Percentiles rank a stretch among this genome's conserved stretches.
Conservation (phyloP, 2,797 vertebrate species). For the Discoglossus pictus region DNA sequence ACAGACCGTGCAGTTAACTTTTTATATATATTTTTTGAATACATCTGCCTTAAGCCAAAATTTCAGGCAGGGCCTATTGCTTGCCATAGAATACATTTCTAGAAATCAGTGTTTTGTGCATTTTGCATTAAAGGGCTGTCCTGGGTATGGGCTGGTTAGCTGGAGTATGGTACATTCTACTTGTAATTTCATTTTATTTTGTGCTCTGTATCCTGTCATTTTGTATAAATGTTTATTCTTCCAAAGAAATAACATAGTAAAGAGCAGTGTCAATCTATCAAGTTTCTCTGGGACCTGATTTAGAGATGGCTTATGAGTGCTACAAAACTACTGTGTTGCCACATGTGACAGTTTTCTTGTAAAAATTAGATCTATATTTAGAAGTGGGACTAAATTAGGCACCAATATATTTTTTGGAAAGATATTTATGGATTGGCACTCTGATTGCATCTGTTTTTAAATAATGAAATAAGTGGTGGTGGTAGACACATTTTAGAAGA, state of each 20-base stretch:
- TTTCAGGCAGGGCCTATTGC: slow-evolving; percentile 10
- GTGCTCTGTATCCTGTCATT: background rate
- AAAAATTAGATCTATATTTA: slow-evolving; percentile 2
- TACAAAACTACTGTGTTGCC: background rate
- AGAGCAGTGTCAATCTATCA: background rate
- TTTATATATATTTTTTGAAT: background rate
- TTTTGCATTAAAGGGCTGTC: slow-evolving; percentile 35
- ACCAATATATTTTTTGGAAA: too few relatives aligned
- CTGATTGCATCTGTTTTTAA: too few relatives aligned
- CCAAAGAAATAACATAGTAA: slow-evolving; percentile 23
- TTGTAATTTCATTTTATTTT: background rate
- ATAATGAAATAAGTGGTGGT: too few relatives aligned
- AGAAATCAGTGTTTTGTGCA: slow-evolving; percentile 1
- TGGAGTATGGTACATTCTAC: background rate
- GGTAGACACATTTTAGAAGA: too few relatives aligned
- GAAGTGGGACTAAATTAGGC: too few relatives aligned
- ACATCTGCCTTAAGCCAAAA: slow-evolving; percentile 39
- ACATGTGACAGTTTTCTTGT: background rate
- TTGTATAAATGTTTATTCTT: slow-evolving; percentile 7
- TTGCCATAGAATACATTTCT: slow-evolving; percentile 4
- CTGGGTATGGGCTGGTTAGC: background rate
- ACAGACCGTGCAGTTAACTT: slow-evolving; percentile 10
- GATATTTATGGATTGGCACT: too few relatives aligned
- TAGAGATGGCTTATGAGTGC: background rate
- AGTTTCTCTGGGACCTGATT: background rate